Evolutionary conservation across 2,113 vertebrate species (phyloP).

Genomic region (Clupea harengus): DNA sequence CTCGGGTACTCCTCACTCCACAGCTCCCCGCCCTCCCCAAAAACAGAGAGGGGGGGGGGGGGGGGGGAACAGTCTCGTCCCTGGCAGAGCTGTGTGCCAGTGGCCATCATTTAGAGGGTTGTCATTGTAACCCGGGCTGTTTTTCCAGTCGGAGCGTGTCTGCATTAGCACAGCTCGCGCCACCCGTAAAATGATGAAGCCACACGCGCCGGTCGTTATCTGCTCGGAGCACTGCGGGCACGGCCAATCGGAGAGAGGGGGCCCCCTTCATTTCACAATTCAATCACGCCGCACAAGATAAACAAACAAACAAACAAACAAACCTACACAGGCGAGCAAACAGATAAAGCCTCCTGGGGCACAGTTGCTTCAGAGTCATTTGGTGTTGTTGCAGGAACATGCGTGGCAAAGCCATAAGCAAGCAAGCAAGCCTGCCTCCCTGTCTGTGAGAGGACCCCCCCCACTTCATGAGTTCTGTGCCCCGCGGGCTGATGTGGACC

Average conservation of each 20-base stretch:
- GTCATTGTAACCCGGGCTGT: constrained; percentile 13
- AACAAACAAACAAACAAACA: too few relatives aligned
- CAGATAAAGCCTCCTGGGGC: not conserved
- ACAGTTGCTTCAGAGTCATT: not conserved
- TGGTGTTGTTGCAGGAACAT: constrained; percentile 18
- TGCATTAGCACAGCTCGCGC: constrained; percentile 2
- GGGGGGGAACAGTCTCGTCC: not conserved
- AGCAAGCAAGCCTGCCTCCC: not conserved
- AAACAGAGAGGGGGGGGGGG: not conserved
- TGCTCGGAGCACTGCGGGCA: constrained; percentile 14
- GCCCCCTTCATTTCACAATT: constrained; percentile 29
- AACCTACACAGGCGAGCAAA: not conserved
- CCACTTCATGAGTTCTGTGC: not conserved
- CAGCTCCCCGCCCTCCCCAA: not conserved
- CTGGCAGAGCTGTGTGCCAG: constrained; percentile 8
- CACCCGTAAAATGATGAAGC: constrained; percentile 21
- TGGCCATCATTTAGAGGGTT: constrained; percentile 23
- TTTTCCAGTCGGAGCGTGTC: constrained; percentile 32
- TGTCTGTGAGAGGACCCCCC: not conserved
- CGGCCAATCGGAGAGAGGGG: not conserved
- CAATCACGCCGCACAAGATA: constrained; percentile 32
- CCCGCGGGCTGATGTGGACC: not conserved
- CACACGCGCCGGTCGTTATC: constrained; percentile 20
- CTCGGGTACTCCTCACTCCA: constrained; percentile 3
- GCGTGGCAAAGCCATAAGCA: not conserved